These are phyloP conservation scores for Mylabris phalerata DNA, from an alignment of 1,140 invertebrate species.

Conservation along the genomic window DNA sequence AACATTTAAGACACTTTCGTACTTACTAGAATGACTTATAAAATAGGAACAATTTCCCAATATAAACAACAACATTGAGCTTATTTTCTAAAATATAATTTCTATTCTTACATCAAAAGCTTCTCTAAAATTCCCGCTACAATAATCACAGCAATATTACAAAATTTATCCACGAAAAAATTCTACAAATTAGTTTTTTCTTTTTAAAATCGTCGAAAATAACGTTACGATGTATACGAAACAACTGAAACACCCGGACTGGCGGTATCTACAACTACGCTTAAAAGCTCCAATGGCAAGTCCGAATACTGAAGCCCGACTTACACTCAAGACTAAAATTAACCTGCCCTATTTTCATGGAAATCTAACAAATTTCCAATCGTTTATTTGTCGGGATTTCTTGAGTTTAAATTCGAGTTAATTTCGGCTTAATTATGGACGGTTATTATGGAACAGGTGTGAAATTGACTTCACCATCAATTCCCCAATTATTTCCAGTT, in stretches of 20 bases:
- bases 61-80: slow-evolving; percentile 1
- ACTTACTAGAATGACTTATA: neutral
- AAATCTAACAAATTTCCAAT: too few species aligned
- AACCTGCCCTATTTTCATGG: too few species aligned
- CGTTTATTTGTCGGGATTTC: too few species aligned
- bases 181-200: too few species aligned
- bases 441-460: too few species aligned
- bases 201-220: neutral
- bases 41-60: slow-evolving; percentile 6
- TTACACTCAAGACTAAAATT: slow-evolving; percentile 18
- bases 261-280: slow-evolving; percentile 3
- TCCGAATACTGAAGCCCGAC: slow-evolving; percentile 32
- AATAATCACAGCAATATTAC: too few species aligned
- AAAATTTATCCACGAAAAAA: too few species aligned
- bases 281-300: slow-evolving; percentile 32
- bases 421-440: too few species aligned
- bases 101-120: slow-evolving; percentile 2
- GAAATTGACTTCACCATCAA: too few species aligned
- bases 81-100: too few species aligned
- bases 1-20: slow-evolving; percentile 12
- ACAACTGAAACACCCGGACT: slow-evolving; percentile 32
- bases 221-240: slow-evolving; percentile 19
- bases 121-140: neutral
- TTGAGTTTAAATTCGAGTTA: too few species aligned
- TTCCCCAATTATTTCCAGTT: too few species aligned